phyloP scores from a whole-genome alignment of 2,888 invertebrate genomes.

The Chironomus tentans region DNA sequence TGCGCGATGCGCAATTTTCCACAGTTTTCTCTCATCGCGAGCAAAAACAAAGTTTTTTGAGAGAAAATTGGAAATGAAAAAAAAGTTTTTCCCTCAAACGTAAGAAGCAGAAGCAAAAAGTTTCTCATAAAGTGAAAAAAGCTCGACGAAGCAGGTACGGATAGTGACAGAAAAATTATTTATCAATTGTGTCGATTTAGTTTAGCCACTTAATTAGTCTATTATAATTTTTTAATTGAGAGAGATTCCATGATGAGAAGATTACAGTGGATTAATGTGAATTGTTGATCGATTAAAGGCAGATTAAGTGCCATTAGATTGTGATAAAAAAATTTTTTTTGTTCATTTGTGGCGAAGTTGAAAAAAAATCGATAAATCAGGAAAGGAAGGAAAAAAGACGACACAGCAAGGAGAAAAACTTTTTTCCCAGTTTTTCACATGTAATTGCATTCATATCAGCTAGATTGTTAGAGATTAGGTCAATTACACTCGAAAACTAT shows the following conservation, averaged over 20 bases:
- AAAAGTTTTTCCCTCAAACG: not conserved
- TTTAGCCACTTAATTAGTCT: not conserved
- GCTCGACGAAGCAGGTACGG: not conserved
- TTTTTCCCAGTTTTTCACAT: not conserved
- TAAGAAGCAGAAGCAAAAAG: not conserved
- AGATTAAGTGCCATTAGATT: no score
- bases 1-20: not conserved
- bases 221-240: not conserved
- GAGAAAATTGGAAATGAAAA: not conserved
- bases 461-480: no score
- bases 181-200: not conserved
- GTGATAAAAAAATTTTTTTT: no score
- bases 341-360: not conserved
- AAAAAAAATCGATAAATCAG: conserved; percentile 21
- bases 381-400: not conserved
- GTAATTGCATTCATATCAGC: no score
- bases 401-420: not conserved
- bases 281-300: no score
- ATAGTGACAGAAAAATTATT: not conserved
- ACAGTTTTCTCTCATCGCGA: not conserved
- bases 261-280: no score
- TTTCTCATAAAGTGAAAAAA: not conserved
- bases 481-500: no score
- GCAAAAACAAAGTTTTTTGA: not conserved
- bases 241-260: no score